Conservation (phyloP, 2,888 invertebrate genomes). For the Aromia moschata region DNA sequence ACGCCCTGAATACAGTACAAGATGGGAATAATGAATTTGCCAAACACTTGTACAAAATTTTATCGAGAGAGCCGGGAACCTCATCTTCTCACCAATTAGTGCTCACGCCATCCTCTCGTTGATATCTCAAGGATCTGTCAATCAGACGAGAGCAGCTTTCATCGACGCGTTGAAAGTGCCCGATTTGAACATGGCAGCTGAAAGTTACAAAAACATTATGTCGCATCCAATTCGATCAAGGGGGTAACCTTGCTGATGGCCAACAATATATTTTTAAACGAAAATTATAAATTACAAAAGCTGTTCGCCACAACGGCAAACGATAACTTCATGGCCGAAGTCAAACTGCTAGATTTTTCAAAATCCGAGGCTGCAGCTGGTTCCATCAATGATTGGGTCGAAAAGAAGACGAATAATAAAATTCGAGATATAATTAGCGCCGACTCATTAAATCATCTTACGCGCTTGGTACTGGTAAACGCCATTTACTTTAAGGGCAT, state of each 20-base stretch:
- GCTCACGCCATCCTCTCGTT: slow-evolving; percentile 58
- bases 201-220: slow-evolving; percentile 47
- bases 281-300: slow-evolving; percentile 64
- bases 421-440: slow-evolving; percentile 78
- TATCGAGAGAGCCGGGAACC: slow-evolving; percentile 53
- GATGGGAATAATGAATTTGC: too few relatives aligned
- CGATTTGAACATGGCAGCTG: slow-evolving; percentile 41
- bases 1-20: slow-evolving; percentile 7
- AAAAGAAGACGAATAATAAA: slow-evolving; percentile 79
- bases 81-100: slow-evolving; percentile 61
- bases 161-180: slow-evolving; percentile 48
- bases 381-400: too few relatives aligned
- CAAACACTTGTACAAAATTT: too few relatives aligned
- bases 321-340: slow-evolving; percentile 65
- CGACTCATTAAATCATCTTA: too few relatives aligned
- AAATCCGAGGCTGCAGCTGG: too few relatives aligned
- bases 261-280: too few relatives aligned
- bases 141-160: slow-evolving; percentile 53
- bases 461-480: too few relatives aligned
- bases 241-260: slow-evolving; percentile 72
- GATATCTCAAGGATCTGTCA: slow-evolving; percentile 57
- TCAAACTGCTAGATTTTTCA: too few relatives aligned
- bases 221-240: slow-evolving; percentile 47
- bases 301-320: slow-evolving; percentile 66
- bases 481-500: too few relatives aligned